Base-by-base conservation (phyloP, 2,888 invertebrate genomes). In the Agrotis clavis region DNA sequence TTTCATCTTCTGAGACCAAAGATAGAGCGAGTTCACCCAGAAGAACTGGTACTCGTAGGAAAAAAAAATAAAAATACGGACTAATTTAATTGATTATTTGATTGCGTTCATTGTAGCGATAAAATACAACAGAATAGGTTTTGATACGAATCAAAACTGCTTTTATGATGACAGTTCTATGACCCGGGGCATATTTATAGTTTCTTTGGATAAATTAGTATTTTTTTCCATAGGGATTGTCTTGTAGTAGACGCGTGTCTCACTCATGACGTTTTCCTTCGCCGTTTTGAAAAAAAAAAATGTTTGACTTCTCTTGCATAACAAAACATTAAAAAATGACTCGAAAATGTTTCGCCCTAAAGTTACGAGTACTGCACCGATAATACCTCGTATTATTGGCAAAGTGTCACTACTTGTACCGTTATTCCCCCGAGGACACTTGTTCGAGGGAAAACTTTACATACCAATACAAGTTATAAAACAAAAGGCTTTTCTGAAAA, bases 301-400 rank as follows among this genome's bases (percentile, higher is more conserved):
- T 35, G 30, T 5, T 30, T 30, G 30, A 35, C 41, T 41, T 41
- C 9, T 11, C 11, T 11, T 41, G 9, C 41, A 41, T 11, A 11
- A 11, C 41, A 9, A 41, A 41, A 41, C 11, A 41, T 41, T 41
- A 41, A 41, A 41, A 41, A 11, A n/a, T 9, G 30, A 30, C n/a
- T 6, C n/a, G 3, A 35, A 56, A 35, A 35, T 57, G 5, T n/a
- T n/a, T n/a, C 11, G 41, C n/a, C 6, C 21, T 11, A n/a, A 57
- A 19, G 57, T 19, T 14, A 57, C 19, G 1, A 47, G 13, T 48
- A 35, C 48, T 54, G 14, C 7, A 25, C 65, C 7, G 77, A 57
- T 72, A 57, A 35, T 68, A 19, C 18, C 19, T 4, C 14, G 30
- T 35, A 25, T 51, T 73, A 73, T 77, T 77, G 77, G 72, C 21